Evolutionary conservation across 2,888 invertebrate genomes (phyloP).

Genomic region (Drosophila neotestacea): DNA sequence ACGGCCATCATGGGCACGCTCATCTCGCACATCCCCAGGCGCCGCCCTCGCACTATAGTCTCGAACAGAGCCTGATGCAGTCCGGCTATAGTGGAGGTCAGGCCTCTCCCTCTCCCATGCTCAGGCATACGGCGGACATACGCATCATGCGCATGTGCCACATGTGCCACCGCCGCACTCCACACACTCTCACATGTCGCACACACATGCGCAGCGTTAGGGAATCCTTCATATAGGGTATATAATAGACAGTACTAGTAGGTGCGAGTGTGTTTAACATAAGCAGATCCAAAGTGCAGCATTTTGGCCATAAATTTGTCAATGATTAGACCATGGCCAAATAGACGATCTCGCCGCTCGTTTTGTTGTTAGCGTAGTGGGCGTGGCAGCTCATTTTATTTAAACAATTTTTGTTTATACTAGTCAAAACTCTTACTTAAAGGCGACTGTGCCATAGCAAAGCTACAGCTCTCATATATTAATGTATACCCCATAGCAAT

Average conservation of each 20-base stretch:
- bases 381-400: slow-evolving; percentile 54
- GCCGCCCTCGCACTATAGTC: slow-evolving; percentile 87
- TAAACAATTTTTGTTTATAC: slow-evolving; percentile 59
- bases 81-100: slow-evolving; percentile 87
- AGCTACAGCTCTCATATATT: slow-evolving; percentile 61
- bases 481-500: slow-evolving; percentile 42
- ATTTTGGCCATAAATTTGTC: slow-evolving; percentile 52
- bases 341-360: slow-evolving; percentile 73
- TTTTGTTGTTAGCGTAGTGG: slow-evolving; percentile 62
- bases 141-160: slow-evolving; percentile 89
- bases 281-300: slow-evolving; percentile 75
- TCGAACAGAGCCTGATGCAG: slow-evolving; percentile 91
- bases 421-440: slow-evolving; percentile 74
- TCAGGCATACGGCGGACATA: slow-evolving; percentile 85
- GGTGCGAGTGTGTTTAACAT: slow-evolving; percentile 27
- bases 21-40: slow-evolving; percentile 89
- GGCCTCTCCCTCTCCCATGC: slow-evolving; percentile 88
- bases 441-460: slow-evolving; percentile 75
- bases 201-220: slow-evolving; percentile 94
- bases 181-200: slow-evolving; percentile 87
- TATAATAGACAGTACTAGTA: slow-evolving; percentile 9
- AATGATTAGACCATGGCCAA: slow-evolving; percentile 51
- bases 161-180: slow-evolving; percentile 87
- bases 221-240: background rate
- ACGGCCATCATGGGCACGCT: slow-evolving; percentile 90